Evolutionary conservation across 2,797 vertebrate genomes (phyloP), one percentile per base, ranked within the genome.

Genomic region (Mallotus villosus): DNA sequence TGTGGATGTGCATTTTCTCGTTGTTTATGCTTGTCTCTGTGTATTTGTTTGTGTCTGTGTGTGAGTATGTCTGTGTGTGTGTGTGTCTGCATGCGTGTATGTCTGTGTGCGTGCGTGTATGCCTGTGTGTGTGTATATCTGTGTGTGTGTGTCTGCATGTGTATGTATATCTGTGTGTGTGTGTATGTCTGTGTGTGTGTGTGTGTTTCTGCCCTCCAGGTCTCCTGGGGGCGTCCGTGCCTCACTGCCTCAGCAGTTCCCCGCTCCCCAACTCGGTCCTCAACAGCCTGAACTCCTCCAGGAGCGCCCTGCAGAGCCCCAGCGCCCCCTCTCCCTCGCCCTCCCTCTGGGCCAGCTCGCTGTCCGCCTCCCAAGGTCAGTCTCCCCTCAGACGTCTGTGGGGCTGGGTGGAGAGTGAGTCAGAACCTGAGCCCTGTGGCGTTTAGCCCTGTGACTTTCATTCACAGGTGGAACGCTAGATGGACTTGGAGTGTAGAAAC

Each of bases 311-410:
- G 78, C 97, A 97, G 87, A 95, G 91, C 71, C 91, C 93, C 0
- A 95, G 91, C 87, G 93, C 95, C 68, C 92, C 77, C 71, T 86
- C 94, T 0, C 93, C 95, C 0, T 92, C 95, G 75, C 90, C 96
- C 46, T 96, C 97, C 0, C 83, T 98, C 32, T 99, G 97, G 97
- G 87, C 96, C 75, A 93, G 94, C 53, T 93, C 97, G 6, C 94
- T 97, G 49, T 91, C 94, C 75, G 94, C 83, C 89, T 90, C 94
- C 63, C 92, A 95, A 94, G 96, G 97, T 98, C 37, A 68, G 84
- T 71, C 16, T 17, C 17, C 51, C 37, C 37, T 41, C 37, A 11
- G 11, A 11, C 2, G 32, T 6, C 32, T 6, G 37, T 14, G 37
- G 11, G 9, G 37, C 37, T 12, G 37, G 1, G 12, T 7, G 37